Percentiles rank a stretch among this genome's conserved stretches.
Conservation (phyloP, 2,888 invertebrate species). For the Dicroscelio sp. region DNA sequence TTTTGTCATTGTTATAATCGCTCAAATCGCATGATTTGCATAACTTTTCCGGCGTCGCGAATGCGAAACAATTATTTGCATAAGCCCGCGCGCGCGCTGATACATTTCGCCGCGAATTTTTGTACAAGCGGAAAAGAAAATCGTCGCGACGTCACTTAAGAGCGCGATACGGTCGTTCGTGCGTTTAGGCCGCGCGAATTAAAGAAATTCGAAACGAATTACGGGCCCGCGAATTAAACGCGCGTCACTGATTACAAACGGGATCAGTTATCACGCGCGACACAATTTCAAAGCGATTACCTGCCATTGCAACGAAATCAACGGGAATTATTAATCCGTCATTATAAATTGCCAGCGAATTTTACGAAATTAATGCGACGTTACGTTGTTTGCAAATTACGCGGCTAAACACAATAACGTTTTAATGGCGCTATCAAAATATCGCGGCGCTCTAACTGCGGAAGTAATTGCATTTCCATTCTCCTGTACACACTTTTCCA, state of each 20-base stretch:
- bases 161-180: too few species aligned
- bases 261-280: too few species aligned
- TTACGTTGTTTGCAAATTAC: neutral
- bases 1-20: conserved; percentile 53
- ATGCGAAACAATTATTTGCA: conserved; percentile 32
- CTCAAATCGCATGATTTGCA: conserved; percentile 38
- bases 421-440: conserved; percentile 5
- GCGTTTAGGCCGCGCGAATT: too few species aligned
- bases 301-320: neutral
- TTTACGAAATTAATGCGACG: conserved; percentile 1
- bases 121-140: neutral
- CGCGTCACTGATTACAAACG: neutral
- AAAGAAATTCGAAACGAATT: too few species aligned
- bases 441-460: neutral
- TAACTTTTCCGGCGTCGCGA: conserved; percentile 6
- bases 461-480: conserved; percentile 4
- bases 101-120: neutral
- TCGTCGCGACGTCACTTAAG: too few species aligned
- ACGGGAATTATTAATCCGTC: conserved; percentile 32
- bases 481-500: neutral
- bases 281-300: neutral
- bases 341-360: conserved; percentile 1
- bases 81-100: neutral
- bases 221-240: too few species aligned
- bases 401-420: neutral